Evolutionary conservation across 2,797 vertebrate genomes (phyloP).

Genomic region (Labeo calbasu): DNA sequence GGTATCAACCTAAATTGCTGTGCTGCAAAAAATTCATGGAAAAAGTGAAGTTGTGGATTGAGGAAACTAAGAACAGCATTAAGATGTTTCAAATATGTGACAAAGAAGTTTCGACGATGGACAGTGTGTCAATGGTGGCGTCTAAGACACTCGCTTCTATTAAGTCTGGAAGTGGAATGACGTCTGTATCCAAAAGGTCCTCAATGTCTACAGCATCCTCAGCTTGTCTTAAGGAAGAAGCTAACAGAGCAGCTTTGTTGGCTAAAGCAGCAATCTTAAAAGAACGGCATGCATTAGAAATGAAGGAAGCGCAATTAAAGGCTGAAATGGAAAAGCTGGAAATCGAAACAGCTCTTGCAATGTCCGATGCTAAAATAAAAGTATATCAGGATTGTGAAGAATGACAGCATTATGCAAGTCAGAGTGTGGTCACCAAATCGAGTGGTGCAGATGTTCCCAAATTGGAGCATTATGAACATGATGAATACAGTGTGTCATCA

Average conservation of each 20-base stretch:
- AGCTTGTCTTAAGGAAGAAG: constrained; percentile 19
- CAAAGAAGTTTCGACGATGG: constrained; percentile 10
- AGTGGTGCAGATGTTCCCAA: not conserved
- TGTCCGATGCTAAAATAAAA: constrained; percentile 36
- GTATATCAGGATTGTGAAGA: constrained; percentile 29
- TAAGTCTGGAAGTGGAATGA: not conserved
- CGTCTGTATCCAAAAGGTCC: not conserved
- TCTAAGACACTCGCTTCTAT: not conserved
- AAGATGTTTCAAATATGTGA: not conserved
- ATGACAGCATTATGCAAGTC: not conserved
- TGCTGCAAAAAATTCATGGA: constrained; percentile 14
- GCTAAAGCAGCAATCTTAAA: constrained; percentile 24
- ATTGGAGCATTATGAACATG: too few relatives aligned
- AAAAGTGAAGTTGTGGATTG: constrained; percentile 25
- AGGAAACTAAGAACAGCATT: not conserved
- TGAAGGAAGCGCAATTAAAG: constrained; percentile 28
- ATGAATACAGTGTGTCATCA: too few relatives aligned
- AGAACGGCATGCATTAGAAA: constrained; percentile 26
- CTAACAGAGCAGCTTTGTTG: constrained; percentile 30
- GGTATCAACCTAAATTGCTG: constrained; percentile 26
- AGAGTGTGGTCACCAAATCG: not conserved
- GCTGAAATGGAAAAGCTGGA: constrained; percentile 33
- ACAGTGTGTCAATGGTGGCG: constrained; percentile 27
- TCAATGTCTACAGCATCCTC: constrained; percentile 2
- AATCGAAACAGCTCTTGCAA: too few relatives aligned